Evolutionary conservation across 2,113 vertebrate species (phyloP).

Genomic region (Spheniscus mendiculus): DNA sequence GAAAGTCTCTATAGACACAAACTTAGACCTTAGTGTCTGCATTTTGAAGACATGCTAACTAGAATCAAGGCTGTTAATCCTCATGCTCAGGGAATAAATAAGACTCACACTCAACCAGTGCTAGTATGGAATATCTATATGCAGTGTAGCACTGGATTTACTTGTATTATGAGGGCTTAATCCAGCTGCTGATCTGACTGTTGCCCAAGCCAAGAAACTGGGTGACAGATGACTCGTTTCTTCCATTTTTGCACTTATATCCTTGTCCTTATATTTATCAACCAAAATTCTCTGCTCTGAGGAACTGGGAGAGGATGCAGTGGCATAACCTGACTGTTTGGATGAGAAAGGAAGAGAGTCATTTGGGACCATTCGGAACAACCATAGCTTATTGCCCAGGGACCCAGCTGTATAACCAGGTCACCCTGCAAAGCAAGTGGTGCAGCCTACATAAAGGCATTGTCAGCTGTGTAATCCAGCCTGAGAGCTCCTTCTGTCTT

Average conservation of each 20-base stretch:
- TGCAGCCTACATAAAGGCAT: not conserved
- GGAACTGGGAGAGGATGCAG: not conserved
- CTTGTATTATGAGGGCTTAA: not conserved
- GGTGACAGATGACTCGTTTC: not conserved
- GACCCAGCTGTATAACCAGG: not conserved
- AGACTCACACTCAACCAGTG: not conserved
- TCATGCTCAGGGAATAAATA: rapidly evolving
- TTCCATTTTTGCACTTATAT: not conserved
- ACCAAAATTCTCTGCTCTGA: not conserved
- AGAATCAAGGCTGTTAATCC: not conserved
- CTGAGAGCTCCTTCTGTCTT: not conserved
- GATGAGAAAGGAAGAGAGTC: not conserved
- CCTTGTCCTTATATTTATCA: not conserved
- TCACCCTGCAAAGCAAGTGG: not conserved
- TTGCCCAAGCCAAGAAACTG: not conserved
- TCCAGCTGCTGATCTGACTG: not conserved
- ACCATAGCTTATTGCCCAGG: not conserved
- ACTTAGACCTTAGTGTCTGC: not conserved
- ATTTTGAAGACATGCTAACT: not conserved
- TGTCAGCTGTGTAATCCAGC: not conserved
- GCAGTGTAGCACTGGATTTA: not conserved
- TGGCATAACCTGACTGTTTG: not conserved
- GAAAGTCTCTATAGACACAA: not conserved
- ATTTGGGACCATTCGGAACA: not conserved
- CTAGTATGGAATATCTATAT: not conserved